Conservation (phyloP, 2,797 vertebrate genomes). For the Spheniscus humboldti region DNA sequence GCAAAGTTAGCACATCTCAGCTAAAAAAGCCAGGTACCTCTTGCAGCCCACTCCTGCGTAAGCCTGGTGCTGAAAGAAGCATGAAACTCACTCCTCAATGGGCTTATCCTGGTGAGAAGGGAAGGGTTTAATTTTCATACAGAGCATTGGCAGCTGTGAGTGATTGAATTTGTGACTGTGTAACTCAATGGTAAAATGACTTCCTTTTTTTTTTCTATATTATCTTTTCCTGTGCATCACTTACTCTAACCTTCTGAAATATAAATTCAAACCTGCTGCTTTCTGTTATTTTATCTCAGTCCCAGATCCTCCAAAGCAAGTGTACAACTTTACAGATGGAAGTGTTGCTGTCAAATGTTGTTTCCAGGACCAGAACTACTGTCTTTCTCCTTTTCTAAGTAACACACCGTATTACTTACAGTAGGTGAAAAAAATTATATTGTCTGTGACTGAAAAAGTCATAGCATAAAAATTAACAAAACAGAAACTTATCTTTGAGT, state of each 20-base stretch:
- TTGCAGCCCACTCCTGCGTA: too few relatives aligned
- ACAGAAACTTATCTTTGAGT: not conserved
- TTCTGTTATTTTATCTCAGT: not conserved
- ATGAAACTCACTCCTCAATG: fast-evolving
- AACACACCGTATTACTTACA: not conserved
- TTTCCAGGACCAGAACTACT: not conserved
- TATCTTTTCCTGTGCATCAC: not conserved
- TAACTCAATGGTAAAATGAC: too few relatives aligned
- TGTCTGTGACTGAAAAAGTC: not conserved
- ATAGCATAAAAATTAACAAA: not conserved
- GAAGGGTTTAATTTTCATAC: too few relatives aligned
- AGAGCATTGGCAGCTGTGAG: too few relatives aligned
- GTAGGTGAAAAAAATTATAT: not conserved
- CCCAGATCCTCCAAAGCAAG: not conserved
- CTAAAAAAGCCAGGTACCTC: not conserved
- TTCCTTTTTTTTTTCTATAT: not conserved
- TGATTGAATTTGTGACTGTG: too few relatives aligned
- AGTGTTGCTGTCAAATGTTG: not conserved
- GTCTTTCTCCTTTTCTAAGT: not conserved
- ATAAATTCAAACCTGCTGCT: not conserved
- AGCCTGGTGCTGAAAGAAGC: not conserved
- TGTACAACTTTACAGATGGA: not conserved
- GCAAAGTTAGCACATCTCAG: not conserved
- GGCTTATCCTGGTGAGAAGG: not conserved
- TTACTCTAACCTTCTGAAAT: not conserved